Evolutionary conservation across 2,797 vertebrate species (phyloP).

Genomic region (Cossypha heuglini): DNA sequence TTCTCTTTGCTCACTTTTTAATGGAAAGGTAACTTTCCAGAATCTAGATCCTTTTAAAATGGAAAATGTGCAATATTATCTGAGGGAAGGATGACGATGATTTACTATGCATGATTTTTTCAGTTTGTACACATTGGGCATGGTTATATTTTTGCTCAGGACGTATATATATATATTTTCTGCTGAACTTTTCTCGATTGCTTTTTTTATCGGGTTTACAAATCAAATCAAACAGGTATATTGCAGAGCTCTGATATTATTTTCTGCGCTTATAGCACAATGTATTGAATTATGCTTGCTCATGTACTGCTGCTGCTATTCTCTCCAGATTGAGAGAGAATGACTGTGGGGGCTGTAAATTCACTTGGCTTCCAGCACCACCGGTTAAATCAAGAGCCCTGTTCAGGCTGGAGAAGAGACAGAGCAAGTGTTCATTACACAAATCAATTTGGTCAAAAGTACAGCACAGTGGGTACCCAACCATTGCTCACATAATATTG

Average conservation of each 20-base stretch:
- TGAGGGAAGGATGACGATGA: constrained; percentile 35
- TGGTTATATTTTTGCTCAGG: constrained; percentile 72
- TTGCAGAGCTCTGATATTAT: constrained; percentile 81
- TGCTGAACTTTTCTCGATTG: constrained; percentile 79
- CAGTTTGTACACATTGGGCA: constrained; percentile 66
- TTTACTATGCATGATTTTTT: constrained; percentile 71
- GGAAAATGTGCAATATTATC: constrained; percentile 61
- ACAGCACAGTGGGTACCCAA: constrained; percentile 77
- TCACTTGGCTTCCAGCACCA: constrained; percentile 72
- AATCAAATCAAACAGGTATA: constrained; percentile 86
- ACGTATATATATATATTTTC: constrained; percentile 42
- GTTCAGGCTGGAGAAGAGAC: constrained; percentile 76
- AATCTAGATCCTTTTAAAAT: constrained; percentile 47
- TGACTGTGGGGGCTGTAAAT: constrained; percentile 75
- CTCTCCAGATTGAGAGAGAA: constrained; percentile 75
- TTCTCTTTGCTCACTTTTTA: constrained; percentile 30
- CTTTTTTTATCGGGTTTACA: constrained; percentile 85
- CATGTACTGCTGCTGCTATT: constrained; percentile 67
- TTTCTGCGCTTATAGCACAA: constrained; percentile 76
- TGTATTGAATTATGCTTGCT: constrained; percentile 80
- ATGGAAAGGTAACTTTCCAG: constrained; percentile 57
- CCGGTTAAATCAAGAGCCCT: constrained; percentile 79
- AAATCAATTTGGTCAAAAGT: constrained; percentile 85
- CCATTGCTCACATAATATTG: constrained; percentile 79
- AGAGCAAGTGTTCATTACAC: constrained; percentile 81